These are phyloP conservation scores for Coregonus clupeaformis DNA, from an alignment of 2,113 vertebrate genomes.

Conservation along the genomic window DNA sequence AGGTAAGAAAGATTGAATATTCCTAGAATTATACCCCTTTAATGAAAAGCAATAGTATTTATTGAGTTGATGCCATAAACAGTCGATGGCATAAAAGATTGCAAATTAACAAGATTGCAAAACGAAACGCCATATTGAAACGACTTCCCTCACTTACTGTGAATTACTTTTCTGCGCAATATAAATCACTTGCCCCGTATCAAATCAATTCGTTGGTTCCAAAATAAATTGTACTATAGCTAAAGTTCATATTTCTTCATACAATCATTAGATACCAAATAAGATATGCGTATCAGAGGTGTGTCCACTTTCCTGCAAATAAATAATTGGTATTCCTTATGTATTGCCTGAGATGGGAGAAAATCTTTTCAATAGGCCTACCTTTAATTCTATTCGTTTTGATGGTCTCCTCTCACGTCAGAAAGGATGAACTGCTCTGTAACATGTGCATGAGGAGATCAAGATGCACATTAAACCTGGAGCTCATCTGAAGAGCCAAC, in stretches of 20 bases:
- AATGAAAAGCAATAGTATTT: not conserved
- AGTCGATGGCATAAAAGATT: not conserved
- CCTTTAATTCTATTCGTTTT: not conserved
- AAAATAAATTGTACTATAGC: not conserved
- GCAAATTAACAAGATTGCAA: not conserved
- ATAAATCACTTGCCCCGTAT: not conserved
- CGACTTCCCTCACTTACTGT: not conserved
- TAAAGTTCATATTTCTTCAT: not conserved
- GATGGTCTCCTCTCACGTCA: not conserved
- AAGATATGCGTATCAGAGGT: not conserved
- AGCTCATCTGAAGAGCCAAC: not conserved
- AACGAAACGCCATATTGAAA: not conserved
- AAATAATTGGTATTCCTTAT: not conserved
- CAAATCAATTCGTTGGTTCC: not conserved
- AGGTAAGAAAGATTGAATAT: conserved; percentile 51
- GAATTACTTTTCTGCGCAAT: not conserved
- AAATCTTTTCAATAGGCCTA: not conserved
- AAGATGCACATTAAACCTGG: not conserved
- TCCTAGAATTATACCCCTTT: not conserved
- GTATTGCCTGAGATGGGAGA: not conserved
- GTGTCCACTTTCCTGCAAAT: not conserved
- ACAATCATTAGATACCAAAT: not conserved
- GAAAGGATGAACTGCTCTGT: not conserved
- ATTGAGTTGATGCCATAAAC: not conserved
- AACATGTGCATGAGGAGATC: not conserved